Base-by-base conservation (phyloP, 1,140 invertebrate species). In the Akabosia matsudoensis region DNA sequence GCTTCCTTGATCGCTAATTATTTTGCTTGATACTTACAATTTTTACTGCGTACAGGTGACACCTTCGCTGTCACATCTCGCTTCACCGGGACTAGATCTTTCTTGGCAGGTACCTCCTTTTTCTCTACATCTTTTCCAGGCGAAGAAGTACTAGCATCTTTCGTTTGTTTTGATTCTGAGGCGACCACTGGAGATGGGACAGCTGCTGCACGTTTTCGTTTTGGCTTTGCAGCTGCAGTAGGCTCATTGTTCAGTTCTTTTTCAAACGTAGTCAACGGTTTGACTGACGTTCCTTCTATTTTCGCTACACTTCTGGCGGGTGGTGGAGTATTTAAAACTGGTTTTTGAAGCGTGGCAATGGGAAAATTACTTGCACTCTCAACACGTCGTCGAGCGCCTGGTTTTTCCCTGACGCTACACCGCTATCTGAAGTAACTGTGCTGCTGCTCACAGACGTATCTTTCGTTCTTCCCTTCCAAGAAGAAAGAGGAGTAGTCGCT, bases 171-270 rank as follows among this genome's bases (percentile, higher is more conserved):
- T n/a, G n/a, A n/a, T n/a, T n/a, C n/a, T 2, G 61, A 1, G 22
- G 26, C 31, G 61, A 7, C 31, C 4, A 67, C 28, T 30, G 22
- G 4, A 16, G 30, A 24, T 24, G n/a, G n/a, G n/a, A n/a, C n/a
- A n/a, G 54, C 54, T 61, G 54, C 7, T 24, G 54, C 24, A n/a
- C 61, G 61, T n/a, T 31, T 67, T 30, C 22, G 28, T 22, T 67
- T 67, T 7, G 61, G 3, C 31, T 67, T 30, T 7, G 61, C 28
- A 30, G 61, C 61, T 30, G 61, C 26, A 13, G 61, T 67, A 18
- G 70, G 31, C 30, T 72, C 70, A 37, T 72, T 45, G 26, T 72
- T 72, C 22, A 72, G 3, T 45, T 72, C 70, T 24, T 72, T 2
- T 37, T 72, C 70, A 37, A 72, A 72, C 45, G 34, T 34, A 14